phyloP scores from a whole-genome alignment of 30 jellyfish, hydroid and myxozoan genomes.

The Turritopsis dohrnii region DNA sequence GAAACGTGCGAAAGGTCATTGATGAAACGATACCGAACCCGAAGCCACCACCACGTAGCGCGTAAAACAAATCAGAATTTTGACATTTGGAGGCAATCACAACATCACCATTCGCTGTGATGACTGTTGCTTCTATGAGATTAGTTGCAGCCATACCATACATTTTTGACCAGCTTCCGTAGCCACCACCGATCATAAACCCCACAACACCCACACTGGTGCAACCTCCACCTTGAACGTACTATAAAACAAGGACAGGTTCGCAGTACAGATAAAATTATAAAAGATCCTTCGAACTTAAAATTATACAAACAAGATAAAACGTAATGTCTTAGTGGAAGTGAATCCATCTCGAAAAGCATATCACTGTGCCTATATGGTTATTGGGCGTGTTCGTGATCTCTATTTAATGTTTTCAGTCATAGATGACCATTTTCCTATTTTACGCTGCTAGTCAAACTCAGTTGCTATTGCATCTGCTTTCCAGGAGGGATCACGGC shows the following conservation, averaged over 20 bases:
- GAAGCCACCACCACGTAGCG: constrained; percentile 18
- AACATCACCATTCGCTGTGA: constrained; percentile 6
- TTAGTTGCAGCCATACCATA: constrained; percentile 3
- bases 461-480: too few species aligned
- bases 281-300: not conserved
- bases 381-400: too few species aligned
- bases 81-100: constrained; percentile 3
- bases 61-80: constrained; percentile 15
- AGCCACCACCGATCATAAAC: not conserved
- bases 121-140: not conserved
- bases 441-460: too few species aligned
- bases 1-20: not conserved
- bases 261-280: not conserved
- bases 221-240: constrained; percentile 2
- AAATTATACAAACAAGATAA: too few species aligned
- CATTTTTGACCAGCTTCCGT: not conserved
- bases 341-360: too few species aligned
- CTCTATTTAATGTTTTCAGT: too few species aligned
- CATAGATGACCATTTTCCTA: too few species aligned
- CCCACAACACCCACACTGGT: not conserved
- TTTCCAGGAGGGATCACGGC: too few species aligned
- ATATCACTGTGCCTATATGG: too few species aligned
- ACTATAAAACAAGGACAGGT: not conserved
- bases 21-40: constrained; percentile 13
- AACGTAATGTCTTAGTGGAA: too few species aligned